Evolutionary conservation across 1,140 invertebrate species (phyloP), one percentile per base, ranked within the genome.

Genomic region (Pseudomyrmex sp.): DNA sequence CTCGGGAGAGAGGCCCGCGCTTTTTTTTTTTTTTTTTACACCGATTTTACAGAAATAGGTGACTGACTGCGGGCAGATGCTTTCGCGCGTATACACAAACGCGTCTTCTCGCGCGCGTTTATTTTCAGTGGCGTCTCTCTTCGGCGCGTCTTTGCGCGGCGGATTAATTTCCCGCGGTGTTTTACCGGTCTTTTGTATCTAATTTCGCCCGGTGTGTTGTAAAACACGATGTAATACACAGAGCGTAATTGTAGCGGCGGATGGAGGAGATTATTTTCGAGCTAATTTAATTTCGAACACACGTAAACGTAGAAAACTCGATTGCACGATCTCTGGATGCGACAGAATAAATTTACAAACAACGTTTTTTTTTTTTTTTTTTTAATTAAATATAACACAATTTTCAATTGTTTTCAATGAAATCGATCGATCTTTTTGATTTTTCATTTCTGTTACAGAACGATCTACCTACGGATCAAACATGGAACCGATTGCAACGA

Each of bases 401-500:
- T 13, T 50, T 10, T 50, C 1, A 2, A 12, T 52, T 12, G 50
- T 12, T 52, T 12, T 12, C 13, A 52, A 52, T 12, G 12, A 52
- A 52, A 52, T 52, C 50, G 50, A 65, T 44, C 3, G 7, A 23
- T 69, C 18, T 35, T 35, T 10, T 62, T 8, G 2, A 12, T 50
- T 70, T 15, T 15, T 26, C 50, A n/a, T 65, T 76, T 85, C 4
- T 70, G 8, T 91, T 87, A 10, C 73, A 88, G 84, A 63, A 83
- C 46, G 35, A 69, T 58, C 52, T 63, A 44, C 59, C 52, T 20
- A 48, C 56, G 48, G 70, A 63, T 10, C 70, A 66, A 61, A 73
- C 73, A 92, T 90, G 90, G 86, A 90, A 88, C 69, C 86, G 82
- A 73, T 59, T 70, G 77, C 85, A 69, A 87, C 69, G 82, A 88